Evolutionary conservation across 2,797 vertebrate genomes (phyloP), one percentile per base, ranked within the genome.

Genomic region (Enteromius afrohamiltoni): DNA sequence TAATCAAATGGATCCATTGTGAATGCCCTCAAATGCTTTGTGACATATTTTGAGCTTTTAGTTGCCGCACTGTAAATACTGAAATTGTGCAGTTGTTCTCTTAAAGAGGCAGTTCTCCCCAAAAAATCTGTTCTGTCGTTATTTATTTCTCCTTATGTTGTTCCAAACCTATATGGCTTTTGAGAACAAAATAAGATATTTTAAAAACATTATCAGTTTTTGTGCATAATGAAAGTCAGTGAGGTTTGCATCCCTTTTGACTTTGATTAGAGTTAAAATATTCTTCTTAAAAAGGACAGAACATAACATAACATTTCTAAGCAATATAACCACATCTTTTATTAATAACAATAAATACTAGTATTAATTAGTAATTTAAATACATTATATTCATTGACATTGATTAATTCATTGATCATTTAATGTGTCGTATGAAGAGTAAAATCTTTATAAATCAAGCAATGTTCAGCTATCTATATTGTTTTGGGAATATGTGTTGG

Each of bases 401-500:
- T 37, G 34, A 37, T 37, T 37, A 6, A 74, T 34, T 53, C 13
- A 13, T 13, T 55, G 29, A 55, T n/a, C n/a, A 13, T 51, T 51
- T 21, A 31, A 45, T 31, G 13, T 49, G 10, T 2, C 16, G 31
- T 17, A 47, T 29, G 0, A 65, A 65, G 42, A 3, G 45, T 51
- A 73, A 71, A 70, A 51, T 31, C 9, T 31, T 26, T 67, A 21
- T 37, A 89, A 86, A 88, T 92, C 85, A 91, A 88, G 89, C 87
- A 85, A 47, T 79, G 17, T 74, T 64, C 58, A 86, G 88, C 89
- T 67, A 80, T 75, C 91, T 88, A 85, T 91, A 86, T 89, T 85
- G 89, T 79, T 89, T n/a, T 79, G 67, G 70, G 79, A 88, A 89
- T 85, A 87, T 68, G 51, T 51, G 47, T 80, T 85, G 88, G 86